Conservation (phyloP, 1,140 invertebrate genomes). For the Aphidius gifuensis region DNA sequence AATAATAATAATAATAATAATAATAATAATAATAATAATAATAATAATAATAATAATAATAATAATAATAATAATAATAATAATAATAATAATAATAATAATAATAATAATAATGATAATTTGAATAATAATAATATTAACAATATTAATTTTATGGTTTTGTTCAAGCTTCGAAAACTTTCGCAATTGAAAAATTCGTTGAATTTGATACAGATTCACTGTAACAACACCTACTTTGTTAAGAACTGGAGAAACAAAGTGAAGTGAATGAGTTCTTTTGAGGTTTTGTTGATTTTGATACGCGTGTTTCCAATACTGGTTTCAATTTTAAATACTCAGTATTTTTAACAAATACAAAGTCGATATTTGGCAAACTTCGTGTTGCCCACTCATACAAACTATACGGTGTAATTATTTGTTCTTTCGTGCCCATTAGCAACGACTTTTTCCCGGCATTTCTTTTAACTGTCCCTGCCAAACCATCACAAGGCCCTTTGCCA, state of each 20-base stretch:
- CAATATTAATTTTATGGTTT: too few relatives aligned
- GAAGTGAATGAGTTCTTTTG: not conserved
- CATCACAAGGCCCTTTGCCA: conserved; percentile 27
- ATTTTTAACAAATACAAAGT: conserved; percentile 1
- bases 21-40: too few relatives aligned
- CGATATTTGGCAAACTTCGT: not conserved
- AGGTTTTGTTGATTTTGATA: not conserved
- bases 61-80: too few relatives aligned
- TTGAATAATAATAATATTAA: too few relatives aligned
- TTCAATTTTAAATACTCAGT: conserved; percentile 5
- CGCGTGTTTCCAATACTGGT: not conserved
- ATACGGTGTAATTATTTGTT: not conserved
- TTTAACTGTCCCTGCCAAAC: conserved; percentile 31
- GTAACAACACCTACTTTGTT: too few relatives aligned
- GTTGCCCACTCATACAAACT: not conserved
- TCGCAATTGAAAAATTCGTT: too few relatives aligned
- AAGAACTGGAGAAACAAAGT: not conserved
- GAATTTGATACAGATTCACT: too few relatives aligned
- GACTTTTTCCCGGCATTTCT: conserved; percentile 16
- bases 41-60: too few relatives aligned
- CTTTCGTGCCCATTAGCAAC: not conserved
- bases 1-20: too few relatives aligned
- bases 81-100: too few relatives aligned
- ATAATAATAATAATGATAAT: too few relatives aligned
- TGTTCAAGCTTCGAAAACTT: too few relatives aligned